Evolutionary conservation across 1,140 invertebrate genomes (phyloP).

Genomic region (Pinna nobilis): DNA sequence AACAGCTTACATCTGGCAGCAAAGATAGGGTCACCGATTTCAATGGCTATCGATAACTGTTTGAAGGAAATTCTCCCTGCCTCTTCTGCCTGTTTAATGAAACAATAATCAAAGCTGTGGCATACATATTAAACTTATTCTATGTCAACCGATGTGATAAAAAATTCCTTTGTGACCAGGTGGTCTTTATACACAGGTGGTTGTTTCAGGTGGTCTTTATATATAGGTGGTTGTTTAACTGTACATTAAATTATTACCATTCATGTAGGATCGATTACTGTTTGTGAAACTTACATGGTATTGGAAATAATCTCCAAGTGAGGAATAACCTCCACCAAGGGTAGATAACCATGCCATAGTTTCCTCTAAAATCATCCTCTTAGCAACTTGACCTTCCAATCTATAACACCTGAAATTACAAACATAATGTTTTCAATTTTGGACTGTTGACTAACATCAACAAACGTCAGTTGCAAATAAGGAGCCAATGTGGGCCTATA

Average conservation of each 20-base stretch:
- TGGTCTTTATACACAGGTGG: too few relatives aligned
- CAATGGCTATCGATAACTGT: conserved; percentile 87
- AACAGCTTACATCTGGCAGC: conserved; percentile 89
- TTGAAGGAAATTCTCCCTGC: conserved; percentile 90
- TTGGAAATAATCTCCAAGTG: conserved; percentile 89
- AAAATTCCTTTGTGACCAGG: too few relatives aligned
- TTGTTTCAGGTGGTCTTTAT: conserved; percentile 1
- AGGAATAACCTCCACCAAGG: conserved; percentile 94
- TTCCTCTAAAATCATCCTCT: conserved; percentile 84
- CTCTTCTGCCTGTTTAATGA: conserved; percentile 85
- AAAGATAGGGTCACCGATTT: conserved; percentile 86
- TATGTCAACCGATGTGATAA: too few relatives aligned
- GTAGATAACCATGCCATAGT: conserved; percentile 97
- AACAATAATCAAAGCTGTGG: too few relatives aligned
- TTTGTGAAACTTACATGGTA: conserved; percentile 82
- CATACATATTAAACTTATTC: too few relatives aligned
- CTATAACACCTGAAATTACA: conserved; percentile 72
- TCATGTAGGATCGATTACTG: too few relatives aligned
- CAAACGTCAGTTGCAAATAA: too few relatives aligned
- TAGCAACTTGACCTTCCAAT: conserved; percentile 58
- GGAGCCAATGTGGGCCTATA: too few relatives aligned
- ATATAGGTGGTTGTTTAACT: not conserved
- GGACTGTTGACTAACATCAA: too few relatives aligned
- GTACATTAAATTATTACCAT: too few relatives aligned
- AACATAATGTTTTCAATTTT: too few relatives aligned